Evolutionary conservation across 2,888 invertebrate genomes (phyloP).

Genomic region (Dexiosoma caninum): DNA sequence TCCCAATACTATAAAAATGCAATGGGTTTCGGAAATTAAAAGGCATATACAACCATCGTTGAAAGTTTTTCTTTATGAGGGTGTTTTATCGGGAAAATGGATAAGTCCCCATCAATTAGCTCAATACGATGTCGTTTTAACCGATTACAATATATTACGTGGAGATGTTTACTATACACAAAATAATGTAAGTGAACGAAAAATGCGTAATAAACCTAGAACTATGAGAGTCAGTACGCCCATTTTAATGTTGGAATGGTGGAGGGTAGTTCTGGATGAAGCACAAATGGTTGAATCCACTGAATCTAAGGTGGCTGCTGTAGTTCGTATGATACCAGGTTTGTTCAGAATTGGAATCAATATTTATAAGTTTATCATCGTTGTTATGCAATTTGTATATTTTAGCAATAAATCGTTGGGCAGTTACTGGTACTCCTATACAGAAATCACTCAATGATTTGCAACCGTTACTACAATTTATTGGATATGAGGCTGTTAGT

Average conservation of each 20-base stretch:
- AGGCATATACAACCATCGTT: conserved; percentile 79
- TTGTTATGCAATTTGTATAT: too few relatives aligned
- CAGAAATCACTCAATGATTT: conserved; percentile 80
- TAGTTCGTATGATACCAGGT: conserved; percentile 73
- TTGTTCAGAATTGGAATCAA: not conserved
- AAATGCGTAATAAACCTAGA: conserved; percentile 81
- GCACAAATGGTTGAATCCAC: conserved; percentile 87
- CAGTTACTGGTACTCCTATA: conserved; percentile 86
- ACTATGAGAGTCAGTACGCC: conserved; percentile 83
- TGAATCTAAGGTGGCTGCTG: conserved; percentile 80
- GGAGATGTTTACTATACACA: conserved; percentile 82
- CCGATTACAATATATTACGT: conserved; percentile 83
- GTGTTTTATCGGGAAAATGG: conserved; percentile 76
- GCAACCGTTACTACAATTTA: conserved; percentile 74
- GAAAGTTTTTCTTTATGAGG: conserved; percentile 80
- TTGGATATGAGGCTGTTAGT: conserved; percentile 74
- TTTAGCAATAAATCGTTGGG: conserved; percentile 83
- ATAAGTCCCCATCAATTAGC: conserved; percentile 81
- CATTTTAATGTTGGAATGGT: conserved; percentile 84
- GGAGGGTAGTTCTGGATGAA: conserved; percentile 88
- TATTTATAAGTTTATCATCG: too few relatives aligned
- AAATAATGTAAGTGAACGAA: conserved; percentile 74
- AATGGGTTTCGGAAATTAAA: conserved; percentile 85
- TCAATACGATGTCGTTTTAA: conserved; percentile 84
- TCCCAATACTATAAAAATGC: conserved; percentile 82